Base-by-base conservation (phyloP, 2,888 invertebrate genomes). In the Dolichopus griseipennis region DNA sequence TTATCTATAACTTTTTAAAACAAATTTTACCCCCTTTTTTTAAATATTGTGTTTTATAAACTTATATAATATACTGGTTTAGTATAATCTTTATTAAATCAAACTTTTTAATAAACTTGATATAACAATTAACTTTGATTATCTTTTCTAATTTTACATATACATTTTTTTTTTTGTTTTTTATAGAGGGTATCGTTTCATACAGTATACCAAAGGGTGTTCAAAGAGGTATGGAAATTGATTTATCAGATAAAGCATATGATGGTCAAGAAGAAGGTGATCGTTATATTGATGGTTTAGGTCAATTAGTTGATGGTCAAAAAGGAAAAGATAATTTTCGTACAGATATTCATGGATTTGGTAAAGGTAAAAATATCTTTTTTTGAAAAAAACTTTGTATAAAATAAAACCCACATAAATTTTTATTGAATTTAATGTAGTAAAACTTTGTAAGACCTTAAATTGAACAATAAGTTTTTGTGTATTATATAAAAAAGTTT, bases 191-290 rank as follows among this genome's bases (percentile, higher is more conserved):
- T 67, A 84, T 93, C 70, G 79, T 91, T 72, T 88, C 90, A 72
- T 94, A 94, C 82, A 86, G 88, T 73, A 88, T 90, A 83, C 90
- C 90, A 41, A 89, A 89, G 80, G 90, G 91, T 74, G 84, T 86
- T 70, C 84, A 85, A 70, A 86, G 89, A 78, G 85, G 89, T 68
- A 84, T 87, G 68, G 91, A 90, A 78, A 84, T 92, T 75, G 90
- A 91, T 81, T 84, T 92, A 66, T 86, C 88, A 66, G 93, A 93
- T 82, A 85, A 86, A 73, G 90, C 88, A 61, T 93, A 92, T 81
- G 93, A 93, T 79, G 91, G 91, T 10, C 81, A 83, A 68, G 87
- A 87, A 74, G 85, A 87, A 73, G 83, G 80, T 70, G 86, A 85
- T 73, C 83, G 84, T 72, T 84, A 87, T 74, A 85, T 84, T 69